Evolutionary conservation across 2,113 vertebrate species (phyloP), one percentile per base, ranked within the genome.

Genomic region (Petrocephalus zakoni): DNA sequence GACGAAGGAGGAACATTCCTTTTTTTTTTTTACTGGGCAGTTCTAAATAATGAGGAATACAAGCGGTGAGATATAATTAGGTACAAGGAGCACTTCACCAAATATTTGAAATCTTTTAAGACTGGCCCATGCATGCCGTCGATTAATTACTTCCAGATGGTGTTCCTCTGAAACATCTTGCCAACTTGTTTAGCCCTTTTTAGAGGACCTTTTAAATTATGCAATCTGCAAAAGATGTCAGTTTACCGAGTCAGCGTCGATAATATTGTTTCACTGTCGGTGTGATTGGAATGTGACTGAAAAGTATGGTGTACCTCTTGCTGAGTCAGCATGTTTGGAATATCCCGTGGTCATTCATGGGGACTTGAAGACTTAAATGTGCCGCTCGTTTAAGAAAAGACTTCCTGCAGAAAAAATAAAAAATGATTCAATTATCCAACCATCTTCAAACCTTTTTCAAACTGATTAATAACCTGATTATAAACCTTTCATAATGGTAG

Each of bases 1-100:
- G 94, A 96, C 94, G 95, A 93, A 95, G 95, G 95, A 93, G 90
- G 92, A 92, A 94, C 95, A 96, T 96, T 97, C 96, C 95, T 93
- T 92, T 94, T 93, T 96, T 92, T 94, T 93, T 96, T 92, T 25
- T 87, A 92, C 94, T 91, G 95, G 96, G 95, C 94, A 97, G 97
- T 97, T 99, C 97, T 98, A 98, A 98, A 98, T 99, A 98, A 98
- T 97, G 97, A 97, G 96, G 95, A 96, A 95, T 96, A 95, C 95
- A 94, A 96, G 95, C 95, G 97, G 97, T 93, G 96, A 98, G 97
- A 97, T 98, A 98, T 99, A 99, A 99, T 99, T 98, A 97, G 97
- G 95, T 94, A 96, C 96, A 97, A 98, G 97, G 96, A 96, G 94
- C 96, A 96, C 97, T 99, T 97, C 95, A 97, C 95, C 91, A 96